Conservation (phyloP, 2,888 invertebrate species). For the Rhopalosiphum nymphaeae region DNA sequence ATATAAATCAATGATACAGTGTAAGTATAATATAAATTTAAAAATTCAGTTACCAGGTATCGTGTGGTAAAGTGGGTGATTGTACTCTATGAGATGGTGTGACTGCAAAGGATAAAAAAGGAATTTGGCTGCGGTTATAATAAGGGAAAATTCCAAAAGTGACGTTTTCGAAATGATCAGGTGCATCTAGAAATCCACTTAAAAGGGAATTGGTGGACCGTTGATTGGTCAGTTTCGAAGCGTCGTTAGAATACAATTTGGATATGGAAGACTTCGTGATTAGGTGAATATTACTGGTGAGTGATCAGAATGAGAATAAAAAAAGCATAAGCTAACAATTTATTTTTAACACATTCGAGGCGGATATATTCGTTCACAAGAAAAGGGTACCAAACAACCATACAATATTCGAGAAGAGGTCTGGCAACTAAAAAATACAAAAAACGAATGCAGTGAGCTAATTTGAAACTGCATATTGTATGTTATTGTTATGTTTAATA, state of each 20-base stretch:
- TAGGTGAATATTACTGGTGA: background rate
- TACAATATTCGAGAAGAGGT: background rate
- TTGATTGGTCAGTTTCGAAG: background rate
- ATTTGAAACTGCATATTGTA: background rate
- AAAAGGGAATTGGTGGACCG: background rate
- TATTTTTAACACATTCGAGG: background rate
- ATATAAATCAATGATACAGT: background rate
- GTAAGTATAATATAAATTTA: background rate
- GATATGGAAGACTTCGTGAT: background rate
- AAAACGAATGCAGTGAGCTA: background rate
- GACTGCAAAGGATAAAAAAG: background rate
- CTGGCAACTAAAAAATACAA: background rate
- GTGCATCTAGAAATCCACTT: background rate
- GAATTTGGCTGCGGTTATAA: background rate
- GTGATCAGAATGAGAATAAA: background rate
- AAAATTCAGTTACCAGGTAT: background rate
- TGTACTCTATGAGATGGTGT: background rate
- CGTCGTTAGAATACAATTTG: background rate
- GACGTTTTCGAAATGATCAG: background rate
- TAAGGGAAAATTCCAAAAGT: background rate
- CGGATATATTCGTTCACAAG: background rate
- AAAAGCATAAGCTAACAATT: background rate
- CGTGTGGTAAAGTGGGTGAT: background rate
- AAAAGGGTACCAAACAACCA: background rate
- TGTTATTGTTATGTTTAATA: background rate